Evolutionary conservation across 2,113 vertebrate genomes (phyloP).

Genomic region (Gavia stellata): DNA sequence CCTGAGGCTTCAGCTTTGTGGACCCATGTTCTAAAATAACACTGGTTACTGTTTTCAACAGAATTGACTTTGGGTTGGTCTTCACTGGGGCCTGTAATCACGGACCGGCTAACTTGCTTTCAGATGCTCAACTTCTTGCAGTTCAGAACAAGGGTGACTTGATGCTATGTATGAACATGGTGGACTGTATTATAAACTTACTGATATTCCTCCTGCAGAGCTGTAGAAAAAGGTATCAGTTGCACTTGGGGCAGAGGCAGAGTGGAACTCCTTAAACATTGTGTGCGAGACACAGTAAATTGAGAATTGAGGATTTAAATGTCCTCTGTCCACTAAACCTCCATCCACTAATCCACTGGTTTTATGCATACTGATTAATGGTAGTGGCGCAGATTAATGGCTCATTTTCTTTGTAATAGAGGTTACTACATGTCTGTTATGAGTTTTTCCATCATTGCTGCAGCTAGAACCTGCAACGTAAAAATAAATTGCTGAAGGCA

Average conservation of each 20-base stretch:
- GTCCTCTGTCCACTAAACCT: background rate
- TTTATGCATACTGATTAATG: background rate
- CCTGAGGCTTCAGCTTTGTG: background rate
- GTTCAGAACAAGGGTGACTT: background rate
- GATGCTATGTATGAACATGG: background rate
- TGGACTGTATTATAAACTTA: background rate
- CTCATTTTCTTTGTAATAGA: background rate
- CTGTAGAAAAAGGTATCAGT: background rate
- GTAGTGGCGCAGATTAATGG: background rate
- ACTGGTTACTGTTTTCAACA: background rate
- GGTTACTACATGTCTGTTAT: background rate
- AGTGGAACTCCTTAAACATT: background rate
- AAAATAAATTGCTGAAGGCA: background rate
- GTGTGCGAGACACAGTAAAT: background rate
- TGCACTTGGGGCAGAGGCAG: background rate
- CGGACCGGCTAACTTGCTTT: background rate
- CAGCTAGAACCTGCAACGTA: background rate
- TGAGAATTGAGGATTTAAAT: background rate
- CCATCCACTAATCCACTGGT: background rate
- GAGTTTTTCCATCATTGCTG: background rate
- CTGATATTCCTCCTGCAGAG: background rate
- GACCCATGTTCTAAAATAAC: background rate
- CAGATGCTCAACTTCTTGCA: background rate
- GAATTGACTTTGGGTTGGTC: background rate
- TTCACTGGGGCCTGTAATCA: background rate